Conservation (phyloP, 2,113 vertebrate species). For the Hyperopisus bebe region DNA sequence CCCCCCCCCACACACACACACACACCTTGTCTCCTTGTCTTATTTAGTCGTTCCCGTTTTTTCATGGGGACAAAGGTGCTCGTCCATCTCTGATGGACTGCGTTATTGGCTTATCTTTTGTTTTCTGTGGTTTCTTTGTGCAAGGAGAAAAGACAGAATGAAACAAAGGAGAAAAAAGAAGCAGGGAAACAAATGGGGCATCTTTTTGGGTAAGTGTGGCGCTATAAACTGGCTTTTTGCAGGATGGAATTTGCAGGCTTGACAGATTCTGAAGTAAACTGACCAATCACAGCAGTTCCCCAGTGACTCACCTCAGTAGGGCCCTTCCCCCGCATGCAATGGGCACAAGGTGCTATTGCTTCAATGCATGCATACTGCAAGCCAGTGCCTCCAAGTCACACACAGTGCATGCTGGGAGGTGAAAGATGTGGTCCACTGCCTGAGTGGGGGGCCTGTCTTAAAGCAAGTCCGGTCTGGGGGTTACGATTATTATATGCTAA, state of each 20-base stretch:
- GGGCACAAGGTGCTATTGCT: conserved; percentile 39
- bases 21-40: background rate
- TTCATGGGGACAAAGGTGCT: background rate
- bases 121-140: background rate
- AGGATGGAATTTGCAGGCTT: background rate
- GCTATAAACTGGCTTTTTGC: background rate
- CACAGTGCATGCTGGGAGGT: background rate
- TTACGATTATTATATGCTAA: background rate
- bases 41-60: background rate
- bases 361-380: background rate
- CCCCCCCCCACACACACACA: too few relatives aligned
- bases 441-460: background rate
- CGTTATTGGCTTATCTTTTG: background rate
- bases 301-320: background rate
- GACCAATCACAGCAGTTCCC: background rate
- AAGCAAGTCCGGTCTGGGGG: background rate
- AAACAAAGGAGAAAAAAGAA: background rate
- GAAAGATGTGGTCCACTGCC: background rate
- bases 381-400: background rate
- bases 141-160: background rate
- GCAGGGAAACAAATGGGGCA: conserved; percentile 11
- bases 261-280: background rate
- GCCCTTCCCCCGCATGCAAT: conserved; percentile 36
- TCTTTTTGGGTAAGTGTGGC: background rate
- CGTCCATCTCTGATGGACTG: background rate